A percentile compares a stretch with the other conserved stretches of the same genome.
phyloP scores from a whole-genome alignment of 2,888 invertebrate species.

The Phlogophora meticulosa region DNA sequence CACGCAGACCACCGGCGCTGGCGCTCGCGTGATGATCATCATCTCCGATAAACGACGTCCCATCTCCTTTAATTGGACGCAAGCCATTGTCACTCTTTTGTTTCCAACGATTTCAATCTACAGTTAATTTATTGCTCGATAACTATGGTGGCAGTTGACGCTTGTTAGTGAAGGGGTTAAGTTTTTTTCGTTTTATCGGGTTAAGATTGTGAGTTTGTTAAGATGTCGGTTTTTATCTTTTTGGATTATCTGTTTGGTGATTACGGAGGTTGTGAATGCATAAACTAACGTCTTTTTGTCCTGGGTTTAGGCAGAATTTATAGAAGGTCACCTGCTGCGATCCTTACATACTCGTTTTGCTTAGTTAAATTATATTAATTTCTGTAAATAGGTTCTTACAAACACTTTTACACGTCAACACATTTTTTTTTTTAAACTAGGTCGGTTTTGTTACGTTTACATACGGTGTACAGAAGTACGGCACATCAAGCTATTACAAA shows the following conservation, averaged over 20 bases:
- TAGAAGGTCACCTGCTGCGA: no score
- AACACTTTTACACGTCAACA: no score
- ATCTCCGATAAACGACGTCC: slow-evolving; percentile 48
- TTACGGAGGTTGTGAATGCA: background rate
- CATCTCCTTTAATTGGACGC: slow-evolving; percentile 65
- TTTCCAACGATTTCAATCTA: slow-evolving; percentile 63
- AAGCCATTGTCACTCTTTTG: slow-evolving; percentile 61
- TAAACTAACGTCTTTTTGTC: no score
- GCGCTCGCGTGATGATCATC: slow-evolving; percentile 66
- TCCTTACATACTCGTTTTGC: no score
- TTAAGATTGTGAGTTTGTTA: background rate
- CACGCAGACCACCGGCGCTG: slow-evolving; percentile 58
- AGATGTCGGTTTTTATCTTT: background rate
- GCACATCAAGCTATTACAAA: no score
- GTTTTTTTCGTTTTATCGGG: slow-evolving; percentile 2
- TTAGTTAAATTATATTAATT: no score
- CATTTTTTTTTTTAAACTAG: no score
- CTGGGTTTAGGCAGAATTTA: no score
- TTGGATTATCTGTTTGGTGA: background rate
- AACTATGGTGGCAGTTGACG: slow-evolving; percentile 13
- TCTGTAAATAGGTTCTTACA: no score
- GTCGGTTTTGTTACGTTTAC: no score
- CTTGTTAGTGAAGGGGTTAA: slow-evolving; percentile 20
- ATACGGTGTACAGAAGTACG: no score
- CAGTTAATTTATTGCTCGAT: slow-evolving; percentile 58